Percentiles rank a stretch among this genome's conserved stretches.
Evolutionary conservation across 2,888 invertebrate species (phyloP).

Genomic region (Plagiodera versicolora): DNA sequence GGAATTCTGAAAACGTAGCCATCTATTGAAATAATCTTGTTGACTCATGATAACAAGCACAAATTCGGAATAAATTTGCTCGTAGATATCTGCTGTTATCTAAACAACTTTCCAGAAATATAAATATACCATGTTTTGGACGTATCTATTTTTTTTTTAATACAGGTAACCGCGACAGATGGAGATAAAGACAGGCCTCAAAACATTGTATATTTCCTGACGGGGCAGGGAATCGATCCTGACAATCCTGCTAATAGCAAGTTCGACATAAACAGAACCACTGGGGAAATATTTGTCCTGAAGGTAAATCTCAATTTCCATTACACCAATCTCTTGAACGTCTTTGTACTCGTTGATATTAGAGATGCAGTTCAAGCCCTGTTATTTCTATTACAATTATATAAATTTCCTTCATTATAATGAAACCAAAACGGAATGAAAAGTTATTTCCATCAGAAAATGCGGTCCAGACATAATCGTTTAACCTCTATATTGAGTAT

Average conservation of each 20-base stretch:
- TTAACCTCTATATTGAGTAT: neutral
- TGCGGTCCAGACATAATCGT: neutral
- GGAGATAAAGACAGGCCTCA: constrained; percentile 94
- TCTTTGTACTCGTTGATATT: no score
- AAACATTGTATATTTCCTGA: constrained; percentile 93
- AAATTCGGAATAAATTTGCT: no score
- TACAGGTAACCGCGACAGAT: constrained; percentile 92
- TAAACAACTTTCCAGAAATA: neutral
- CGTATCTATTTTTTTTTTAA: constrained; percentile 22
- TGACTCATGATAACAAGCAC: no score
- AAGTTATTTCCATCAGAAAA: no score
- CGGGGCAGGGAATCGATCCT: constrained; percentile 93
- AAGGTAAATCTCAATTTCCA: constrained; percentile 66
- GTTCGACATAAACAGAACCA: constrained; percentile 94
- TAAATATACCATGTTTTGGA: neutral
- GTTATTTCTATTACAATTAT: no score
- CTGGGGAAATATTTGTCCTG: constrained; percentile 92
- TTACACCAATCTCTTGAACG: no score
- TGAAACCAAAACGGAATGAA: no score
- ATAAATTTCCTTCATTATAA: no score
- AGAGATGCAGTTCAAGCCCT: no score
- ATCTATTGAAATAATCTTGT: no score
- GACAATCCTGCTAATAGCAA: constrained; percentile 94
- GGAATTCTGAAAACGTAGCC: no score
- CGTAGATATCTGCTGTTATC: neutral